Base-by-base conservation (phyloP, 2,113 vertebrate species). In the Sigmodon hispidus region DNA sequence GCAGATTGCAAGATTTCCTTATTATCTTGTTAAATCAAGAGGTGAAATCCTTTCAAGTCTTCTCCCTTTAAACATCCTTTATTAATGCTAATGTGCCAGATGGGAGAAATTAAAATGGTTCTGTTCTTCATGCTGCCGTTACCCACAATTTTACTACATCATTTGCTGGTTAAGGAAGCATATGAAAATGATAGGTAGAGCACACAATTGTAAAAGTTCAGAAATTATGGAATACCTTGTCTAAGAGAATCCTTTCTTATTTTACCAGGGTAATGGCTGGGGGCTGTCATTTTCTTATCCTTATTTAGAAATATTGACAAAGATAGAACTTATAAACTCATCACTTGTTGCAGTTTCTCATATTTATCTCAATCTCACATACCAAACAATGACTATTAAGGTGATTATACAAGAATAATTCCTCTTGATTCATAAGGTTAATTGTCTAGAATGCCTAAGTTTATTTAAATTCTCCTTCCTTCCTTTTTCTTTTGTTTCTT, bases 31-130 rank as follows among this genome's bases (percentile, higher is more conserved):
- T 98, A 99, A 98, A 99, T 98, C 98, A 98, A 98, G 98, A 98
- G 98, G 98, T 99, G 98, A 98, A 98, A 98, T 96, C 97, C 96
- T 98, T 98, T 98, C 98, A 98, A 98, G 96, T 88, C 98, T 98
- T 98, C 97, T 98, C 97, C 98, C 98, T 98, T 98, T 96, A 98
- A 98, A 98, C 98, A 98, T 98, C 98, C 98, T 99, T 99, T 99
- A 98, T 98, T 98, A 98, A 98, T 98, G 98, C 98, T 99, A 98
- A 98, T 99, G 98, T 98, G 97, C 98, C 98, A 98, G 98, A 99
- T 98, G 98, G 98, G 98, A 98, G 96, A 98, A 98, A 99, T 98
- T 98, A 98, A 98, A 98, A 98, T 97, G 98, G 96, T 98, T 98
- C 98, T 98, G 98, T 98, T 98, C 98, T 98, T 98, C 98, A 98